Conservation (phyloP, 2,888 invertebrate species). For the Melinaea menophilus region DNA sequence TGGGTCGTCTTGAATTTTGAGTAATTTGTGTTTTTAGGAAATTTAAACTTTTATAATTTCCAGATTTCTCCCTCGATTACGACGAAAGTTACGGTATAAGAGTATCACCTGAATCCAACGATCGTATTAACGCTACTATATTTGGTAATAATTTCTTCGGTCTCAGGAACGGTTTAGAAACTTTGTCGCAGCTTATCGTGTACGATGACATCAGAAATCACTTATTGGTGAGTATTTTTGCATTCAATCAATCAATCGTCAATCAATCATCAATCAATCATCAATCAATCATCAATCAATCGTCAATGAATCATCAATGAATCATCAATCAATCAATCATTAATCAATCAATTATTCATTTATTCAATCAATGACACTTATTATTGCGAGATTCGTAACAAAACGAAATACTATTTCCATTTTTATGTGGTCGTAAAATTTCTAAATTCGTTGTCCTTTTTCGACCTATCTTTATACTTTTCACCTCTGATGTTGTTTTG, state of each 20-base stretch:
- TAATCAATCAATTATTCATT: too few species aligned
- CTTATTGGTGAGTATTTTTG: conserved; percentile 61
- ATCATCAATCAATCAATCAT: too few species aligned
- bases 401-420: too few species aligned
- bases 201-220: conserved; percentile 81
- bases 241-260: too few species aligned
- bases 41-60: conserved; percentile 18
- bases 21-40: background rate
- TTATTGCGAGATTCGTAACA: too few species aligned
- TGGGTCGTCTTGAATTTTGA: too few species aligned
- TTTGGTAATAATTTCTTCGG: conserved; percentile 81
- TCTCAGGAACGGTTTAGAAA: conserved; percentile 82
- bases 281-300: too few species aligned
- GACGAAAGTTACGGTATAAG: conserved; percentile 79
- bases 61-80: conserved; percentile 74
- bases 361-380: too few species aligned
- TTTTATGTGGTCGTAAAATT: background rate
- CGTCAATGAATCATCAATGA: too few species aligned
- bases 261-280: too few species aligned
- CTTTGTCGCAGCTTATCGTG: conserved; percentile 81
- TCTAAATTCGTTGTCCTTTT: background rate
- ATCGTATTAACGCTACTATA: conserved; percentile 76
- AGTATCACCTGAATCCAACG: conserved; percentile 59
- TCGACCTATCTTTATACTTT: background rate
- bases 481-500: background rate